Percentiles rank a stretch among this genome's conserved stretches.
phyloP scores from a whole-genome alignment of 2,888 invertebrate genomes.

The Synergus laeviventris region DNA sequence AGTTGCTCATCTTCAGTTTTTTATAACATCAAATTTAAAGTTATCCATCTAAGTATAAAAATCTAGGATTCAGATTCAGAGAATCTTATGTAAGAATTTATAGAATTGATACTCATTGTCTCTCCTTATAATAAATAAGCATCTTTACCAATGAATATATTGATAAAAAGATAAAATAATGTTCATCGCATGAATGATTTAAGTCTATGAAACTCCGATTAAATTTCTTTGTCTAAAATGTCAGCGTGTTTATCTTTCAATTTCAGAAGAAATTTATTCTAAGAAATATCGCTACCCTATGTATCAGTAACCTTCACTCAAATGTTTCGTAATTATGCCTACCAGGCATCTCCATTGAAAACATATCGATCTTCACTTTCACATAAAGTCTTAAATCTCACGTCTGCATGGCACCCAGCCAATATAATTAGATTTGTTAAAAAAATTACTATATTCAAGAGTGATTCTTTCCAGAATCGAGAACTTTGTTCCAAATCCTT shows the following conservation, averaged over 20 bases:
- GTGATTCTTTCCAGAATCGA: background rate
- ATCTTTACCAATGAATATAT: background rate
- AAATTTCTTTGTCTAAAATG: background rate
- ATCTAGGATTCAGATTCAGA: background rate
- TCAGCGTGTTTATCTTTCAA: background rate
- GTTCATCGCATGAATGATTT: background rate
- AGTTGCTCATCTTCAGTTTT: background rate
- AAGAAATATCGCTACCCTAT: background rate
- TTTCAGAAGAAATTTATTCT: background rate
- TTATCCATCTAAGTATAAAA: background rate
- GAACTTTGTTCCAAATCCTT: conserved; percentile 20
- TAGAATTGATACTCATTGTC: conserved; percentile 24
- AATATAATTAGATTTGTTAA: background rate
- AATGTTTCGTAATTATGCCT: background rate
- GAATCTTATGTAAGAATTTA: conserved; percentile 15
- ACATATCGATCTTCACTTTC: background rate
- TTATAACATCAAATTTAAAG: background rate
- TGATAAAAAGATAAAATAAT: conserved; percentile 31
- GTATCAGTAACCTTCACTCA: background rate
- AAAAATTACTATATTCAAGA: background rate
- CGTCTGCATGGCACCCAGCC: background rate
- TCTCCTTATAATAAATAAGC: background rate
- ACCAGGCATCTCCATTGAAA: background rate
- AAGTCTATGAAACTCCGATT: background rate
- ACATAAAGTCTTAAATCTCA: background rate